phyloP scores from a whole-genome alignment of 2,113 vertebrate species.

The Ictalurus punctatus region DNA sequence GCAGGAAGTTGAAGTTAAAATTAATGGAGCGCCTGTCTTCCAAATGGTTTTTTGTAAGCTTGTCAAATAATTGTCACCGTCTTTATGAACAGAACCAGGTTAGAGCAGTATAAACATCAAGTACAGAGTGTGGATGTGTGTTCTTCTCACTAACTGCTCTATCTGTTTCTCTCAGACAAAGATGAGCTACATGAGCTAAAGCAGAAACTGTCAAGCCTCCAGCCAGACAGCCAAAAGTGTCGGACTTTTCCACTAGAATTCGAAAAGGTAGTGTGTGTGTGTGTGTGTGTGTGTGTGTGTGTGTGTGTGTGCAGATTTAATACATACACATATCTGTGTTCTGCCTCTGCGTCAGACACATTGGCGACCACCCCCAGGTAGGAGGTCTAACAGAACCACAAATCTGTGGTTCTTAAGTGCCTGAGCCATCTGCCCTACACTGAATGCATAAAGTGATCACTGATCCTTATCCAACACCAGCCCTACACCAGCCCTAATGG shows the following conservation, averaged over 20 bases:
- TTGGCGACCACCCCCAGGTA: conserved; percentile 59
- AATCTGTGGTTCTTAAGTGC: conserved; percentile 33
- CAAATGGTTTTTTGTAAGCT: background rate
- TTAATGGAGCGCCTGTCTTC: background rate
- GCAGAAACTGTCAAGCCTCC: conserved; percentile 57
- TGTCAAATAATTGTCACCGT: background rate
- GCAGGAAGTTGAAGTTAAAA: background rate
- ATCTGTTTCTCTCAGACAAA: conserved; percentile 62
- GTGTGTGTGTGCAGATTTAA: background rate
- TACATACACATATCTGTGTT: conserved; percentile 24
- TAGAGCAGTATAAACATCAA: background rate
- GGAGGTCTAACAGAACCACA: conserved; percentile 56
- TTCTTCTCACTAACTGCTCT: background rate
- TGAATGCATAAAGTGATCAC: conserved; percentile 33
- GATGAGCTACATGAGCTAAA: conserved; percentile 62
- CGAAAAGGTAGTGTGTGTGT: conserved; percentile 77
- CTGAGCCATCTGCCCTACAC: conserved; percentile 40
- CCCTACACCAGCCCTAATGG: conserved; percentile 1
- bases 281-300: background rate
- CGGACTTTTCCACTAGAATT: conserved; percentile 80
- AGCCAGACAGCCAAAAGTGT: conserved; percentile 42
- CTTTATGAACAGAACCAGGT: conserved; percentile 6
- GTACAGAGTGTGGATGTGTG: conserved; percentile 10
- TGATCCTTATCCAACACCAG: conserved; percentile 60
- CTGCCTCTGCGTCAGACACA: conserved; percentile 57